Evolutionary conservation across 2,797 vertebrate genomes (phyloP), one percentile per base, ranked within the genome.

Genomic region (Rhabdophis nuchalis): DNA sequence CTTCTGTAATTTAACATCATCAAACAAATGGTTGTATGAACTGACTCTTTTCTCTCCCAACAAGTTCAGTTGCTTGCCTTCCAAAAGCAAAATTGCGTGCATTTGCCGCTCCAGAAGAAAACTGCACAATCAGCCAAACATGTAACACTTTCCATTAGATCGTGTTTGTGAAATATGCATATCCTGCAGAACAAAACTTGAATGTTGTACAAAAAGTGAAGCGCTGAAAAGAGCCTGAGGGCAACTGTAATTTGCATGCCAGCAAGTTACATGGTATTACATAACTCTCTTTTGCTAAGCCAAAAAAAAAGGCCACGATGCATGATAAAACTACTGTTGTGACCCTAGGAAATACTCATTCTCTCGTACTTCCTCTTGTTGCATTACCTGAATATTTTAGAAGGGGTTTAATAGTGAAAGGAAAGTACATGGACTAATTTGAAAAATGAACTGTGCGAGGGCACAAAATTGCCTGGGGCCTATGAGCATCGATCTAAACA

Each of bases 181-280:
- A 90, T 94, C 93, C 88, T 90, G n/a, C 52, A 60, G 90, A 95
- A 93, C 90, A 92, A 94, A 94, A 92, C 91, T 64, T 92, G 95
- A 95, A 82, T 41, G 13, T 50, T 89, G 85, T 92, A 96, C 64
- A 93, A 94, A 95, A 89, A 88, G 91, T 91, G 90, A 93, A 95
- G 88, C 0, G 0, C 89, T 91, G 61, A 89, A 92, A 89, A 92
- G 93, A 92, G 92, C 96, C 94, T 57, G 93, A 82, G 88, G 96
- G 93, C 90, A 94, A 87, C 89, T 90, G 85, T 93, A 93, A 96
- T 85, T 92, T 68, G 23, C 41, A 88, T 94, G 92, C 94, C 88
- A 94, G 92, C 58, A 91, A 94, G 94, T 95, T 95, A 93, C 91
- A 87, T 56, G 85, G 32, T 94, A 95, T 96, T 96, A 92, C 85